These are phyloP conservation scores for Cacoxenus indagator DNA, from an alignment of 2,888 invertebrate species.

Conservation along the genomic window DNA sequence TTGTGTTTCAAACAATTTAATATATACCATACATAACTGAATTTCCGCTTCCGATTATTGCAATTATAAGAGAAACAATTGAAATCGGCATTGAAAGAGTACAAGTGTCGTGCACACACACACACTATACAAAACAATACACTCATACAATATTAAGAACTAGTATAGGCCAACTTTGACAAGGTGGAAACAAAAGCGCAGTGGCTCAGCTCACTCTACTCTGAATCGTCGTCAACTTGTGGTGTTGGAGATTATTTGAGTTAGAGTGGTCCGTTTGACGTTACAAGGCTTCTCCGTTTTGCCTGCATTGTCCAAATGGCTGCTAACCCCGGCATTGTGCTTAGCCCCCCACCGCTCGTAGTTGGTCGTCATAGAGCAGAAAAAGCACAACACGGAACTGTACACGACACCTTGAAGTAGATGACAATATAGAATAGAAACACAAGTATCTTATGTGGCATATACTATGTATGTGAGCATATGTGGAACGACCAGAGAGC, in stretches of 20 bases:
- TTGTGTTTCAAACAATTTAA: too few species aligned
- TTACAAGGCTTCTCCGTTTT: slow-evolving; percentile 8
- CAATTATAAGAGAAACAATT: neutral
- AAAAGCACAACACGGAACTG: slow-evolving; percentile 55
- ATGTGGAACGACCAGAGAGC: slow-evolving; percentile 24
- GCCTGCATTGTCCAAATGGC: neutral
- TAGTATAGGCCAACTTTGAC: neutral
- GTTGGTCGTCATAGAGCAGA: slow-evolving; percentile 25
- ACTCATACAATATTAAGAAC: neutral
- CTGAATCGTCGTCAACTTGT: neutral
- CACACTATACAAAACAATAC: neutral
- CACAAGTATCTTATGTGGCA: slow-evolving; percentile 9
- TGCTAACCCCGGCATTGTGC: neutral
- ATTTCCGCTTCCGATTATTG: neutral
- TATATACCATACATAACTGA: neutral
- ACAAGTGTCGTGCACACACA: neutral
- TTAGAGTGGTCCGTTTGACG: slow-evolving; percentile 1
- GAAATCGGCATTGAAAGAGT: neutral
- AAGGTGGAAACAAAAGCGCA: slow-evolving; percentile 47
- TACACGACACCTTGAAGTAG: slow-evolving; percentile 51
- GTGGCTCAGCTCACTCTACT: slow-evolving; percentile 31
- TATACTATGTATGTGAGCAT: slow-evolving; percentile 8
- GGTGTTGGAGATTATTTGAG: neutral
- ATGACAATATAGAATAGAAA: slow-evolving; percentile 12
- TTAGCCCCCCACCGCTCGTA: neutral